phyloP scores from a whole-genome alignment of 2,797 vertebrate species.

The Crocidura indochinensis region DNA sequence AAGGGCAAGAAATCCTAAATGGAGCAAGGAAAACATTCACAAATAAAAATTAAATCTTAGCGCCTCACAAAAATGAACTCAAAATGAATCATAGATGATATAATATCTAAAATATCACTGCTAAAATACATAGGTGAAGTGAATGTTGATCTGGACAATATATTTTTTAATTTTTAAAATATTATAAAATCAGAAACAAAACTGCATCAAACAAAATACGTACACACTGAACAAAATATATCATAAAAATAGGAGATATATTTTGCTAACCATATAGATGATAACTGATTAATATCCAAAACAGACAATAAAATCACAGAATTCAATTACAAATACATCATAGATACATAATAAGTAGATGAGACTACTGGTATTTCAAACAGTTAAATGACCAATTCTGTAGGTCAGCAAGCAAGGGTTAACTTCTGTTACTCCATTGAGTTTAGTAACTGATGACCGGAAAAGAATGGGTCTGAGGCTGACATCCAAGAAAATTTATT shows the following conservation, averaged over 20 bases:
- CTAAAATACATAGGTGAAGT: neutral
- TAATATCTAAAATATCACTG: neutral
- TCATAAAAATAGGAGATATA: neutral
- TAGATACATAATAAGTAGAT: too few species aligned
- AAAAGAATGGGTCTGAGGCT: too few species aligned
- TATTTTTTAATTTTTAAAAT: neutral
- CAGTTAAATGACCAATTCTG: neutral
- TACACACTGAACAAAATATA: neutral
- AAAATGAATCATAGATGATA: neutral
- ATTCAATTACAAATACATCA: neutral
- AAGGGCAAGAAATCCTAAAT: too few species aligned
- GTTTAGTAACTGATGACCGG: too few species aligned
- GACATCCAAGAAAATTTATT: too few species aligned
- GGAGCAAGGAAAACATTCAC: neutral
- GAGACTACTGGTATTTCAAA: neutral
- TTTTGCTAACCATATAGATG: neutral
- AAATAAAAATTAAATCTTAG: neutral
- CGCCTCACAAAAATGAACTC: neutral
- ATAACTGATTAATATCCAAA: neutral
- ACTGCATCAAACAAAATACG: neutral
- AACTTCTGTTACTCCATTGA: too few species aligned
- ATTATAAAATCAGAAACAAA: neutral
- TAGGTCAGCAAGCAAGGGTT: too few species aligned
- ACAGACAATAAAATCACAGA: neutral
- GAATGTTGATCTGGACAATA: neutral